Evolutionary conservation across 2,797 vertebrate species (phyloP).

Genomic region (Limnodromus scolopaceus): DNA sequence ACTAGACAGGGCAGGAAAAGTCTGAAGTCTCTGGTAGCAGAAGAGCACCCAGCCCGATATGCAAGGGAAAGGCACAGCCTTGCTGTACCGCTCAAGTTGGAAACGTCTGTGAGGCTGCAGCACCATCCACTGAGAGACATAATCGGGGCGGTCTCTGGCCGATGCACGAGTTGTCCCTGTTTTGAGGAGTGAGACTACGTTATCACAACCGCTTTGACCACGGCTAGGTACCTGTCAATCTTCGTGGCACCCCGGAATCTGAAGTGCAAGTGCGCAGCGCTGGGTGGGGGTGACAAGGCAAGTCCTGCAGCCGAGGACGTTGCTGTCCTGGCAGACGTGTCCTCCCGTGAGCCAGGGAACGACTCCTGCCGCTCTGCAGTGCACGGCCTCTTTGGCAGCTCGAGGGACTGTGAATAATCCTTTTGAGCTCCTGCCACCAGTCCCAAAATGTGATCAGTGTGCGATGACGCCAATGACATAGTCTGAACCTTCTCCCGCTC

Average conservation of each 20-base stretch:
- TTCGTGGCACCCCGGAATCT: background rate
- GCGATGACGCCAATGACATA: background rate
- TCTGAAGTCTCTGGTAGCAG: background rate
- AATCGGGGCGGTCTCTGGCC: accelerated
- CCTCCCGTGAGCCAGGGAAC: background rate
- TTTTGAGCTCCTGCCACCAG: conserved; percentile 46
- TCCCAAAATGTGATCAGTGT: background rate
- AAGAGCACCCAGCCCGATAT: background rate
- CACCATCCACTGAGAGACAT: background rate
- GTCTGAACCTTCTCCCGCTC: background rate
- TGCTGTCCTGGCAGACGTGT: background rate
- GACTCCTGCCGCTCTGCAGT: background rate
- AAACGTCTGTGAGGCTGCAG: background rate
- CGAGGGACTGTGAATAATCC: conserved; percentile 29
- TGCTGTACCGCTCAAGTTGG: background rate
- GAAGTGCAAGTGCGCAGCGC: background rate
- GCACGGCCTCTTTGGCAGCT: conserved; percentile 31
- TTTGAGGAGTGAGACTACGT: background rate
- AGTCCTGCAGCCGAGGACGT: background rate
- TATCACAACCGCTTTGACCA: background rate
- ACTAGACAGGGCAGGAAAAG: background rate
- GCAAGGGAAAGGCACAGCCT: background rate
- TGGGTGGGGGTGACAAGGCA: background rate
- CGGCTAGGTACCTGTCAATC: accelerated
- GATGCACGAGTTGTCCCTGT: background rate